Evolutionary conservation across 2,113 vertebrate genomes (phyloP).

Genomic region (Isichthys henryi): DNA sequence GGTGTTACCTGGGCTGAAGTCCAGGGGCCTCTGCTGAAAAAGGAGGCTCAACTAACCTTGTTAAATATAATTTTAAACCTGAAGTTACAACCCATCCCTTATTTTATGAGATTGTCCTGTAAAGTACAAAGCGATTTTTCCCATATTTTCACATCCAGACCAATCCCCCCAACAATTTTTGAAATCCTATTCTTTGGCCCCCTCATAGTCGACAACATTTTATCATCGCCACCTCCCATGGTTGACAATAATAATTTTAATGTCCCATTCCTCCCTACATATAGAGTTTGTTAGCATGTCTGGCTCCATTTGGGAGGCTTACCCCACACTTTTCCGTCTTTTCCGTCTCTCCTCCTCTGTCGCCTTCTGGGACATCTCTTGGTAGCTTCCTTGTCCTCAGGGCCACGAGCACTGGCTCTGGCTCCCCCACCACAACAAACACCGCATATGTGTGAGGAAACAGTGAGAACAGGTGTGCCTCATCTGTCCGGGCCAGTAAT

Average conservation of each 20-base stretch:
- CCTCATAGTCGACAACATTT: not conserved
- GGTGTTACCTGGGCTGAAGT: not conserved
- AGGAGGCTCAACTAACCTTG: not conserved
- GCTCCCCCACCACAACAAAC: not conserved
- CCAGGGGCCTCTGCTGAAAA: not conserved
- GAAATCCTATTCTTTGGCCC: not conserved
- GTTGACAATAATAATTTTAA: not conserved
- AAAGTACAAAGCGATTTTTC: not conserved
- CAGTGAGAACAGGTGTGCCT: not conserved
- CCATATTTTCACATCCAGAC: not conserved
- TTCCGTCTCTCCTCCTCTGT: not conserved
- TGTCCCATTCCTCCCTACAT: not conserved
- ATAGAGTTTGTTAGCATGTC: not conserved
- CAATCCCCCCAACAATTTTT: not conserved
- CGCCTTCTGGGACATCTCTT: not conserved
- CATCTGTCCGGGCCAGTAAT: not conserved
- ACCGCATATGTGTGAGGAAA: not conserved
- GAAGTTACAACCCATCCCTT: not conserved
- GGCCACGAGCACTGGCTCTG: not conserved
- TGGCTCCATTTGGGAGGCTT: not conserved
- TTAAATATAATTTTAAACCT: not conserved
- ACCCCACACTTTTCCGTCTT: not conserved
- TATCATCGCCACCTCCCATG: not conserved
- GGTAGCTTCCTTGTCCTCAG: not conserved
- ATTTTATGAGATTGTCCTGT: not conserved